Percentiles rank a stretch among this genome's conserved stretches.
Conservation (phyloP, 2,797 vertebrate genomes). For the Champsocephalus gunnari region DNA sequence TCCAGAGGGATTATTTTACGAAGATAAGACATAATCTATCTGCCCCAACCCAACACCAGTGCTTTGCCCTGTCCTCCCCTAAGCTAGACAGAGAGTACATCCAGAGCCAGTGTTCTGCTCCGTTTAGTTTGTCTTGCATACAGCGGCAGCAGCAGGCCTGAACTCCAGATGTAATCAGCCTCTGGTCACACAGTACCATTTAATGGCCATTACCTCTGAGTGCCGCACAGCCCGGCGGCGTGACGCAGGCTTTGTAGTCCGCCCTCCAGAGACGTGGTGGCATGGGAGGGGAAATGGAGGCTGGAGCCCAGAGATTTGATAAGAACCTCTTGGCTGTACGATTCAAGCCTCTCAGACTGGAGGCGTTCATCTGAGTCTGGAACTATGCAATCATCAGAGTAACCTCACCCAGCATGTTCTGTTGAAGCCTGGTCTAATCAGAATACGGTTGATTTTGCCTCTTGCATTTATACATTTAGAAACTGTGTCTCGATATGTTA, state of each 20-base stretch:
- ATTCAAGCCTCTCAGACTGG: conserved; percentile 47
- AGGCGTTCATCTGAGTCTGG: conserved; percentile 55
- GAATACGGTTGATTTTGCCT: background rate
- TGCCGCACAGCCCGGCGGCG: conserved; percentile 63
- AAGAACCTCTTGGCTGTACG: conserved; percentile 56
- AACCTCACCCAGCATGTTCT: conserved; percentile 3
- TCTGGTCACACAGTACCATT: conserved; percentile 70
- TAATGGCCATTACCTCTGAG: conserved; percentile 74
- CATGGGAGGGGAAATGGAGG: conserved; percentile 73
- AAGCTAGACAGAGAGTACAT: background rate
- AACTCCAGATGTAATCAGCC: conserved; percentile 74
- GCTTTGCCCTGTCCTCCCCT: background rate
- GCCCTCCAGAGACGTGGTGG: conserved; percentile 55
- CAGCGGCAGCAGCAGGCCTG: conserved; percentile 35
- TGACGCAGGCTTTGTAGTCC: conserved; percentile 73
- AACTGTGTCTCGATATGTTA: background rate
- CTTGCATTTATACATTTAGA: background rate
- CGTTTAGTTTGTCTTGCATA: conserved; percentile 30
- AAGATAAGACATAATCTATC: too few relatives aligned
- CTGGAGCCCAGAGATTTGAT: conserved; percentile 72
- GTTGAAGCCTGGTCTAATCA: background rate
- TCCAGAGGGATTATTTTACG: too few relatives aligned
- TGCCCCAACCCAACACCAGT: background rate
- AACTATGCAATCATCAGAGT: conserved; percentile 42
- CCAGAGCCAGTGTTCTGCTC: conserved; percentile 9